phyloP scores from a whole-genome alignment of 2,888 invertebrate genomes.

The Xylophagus ater region DNA sequence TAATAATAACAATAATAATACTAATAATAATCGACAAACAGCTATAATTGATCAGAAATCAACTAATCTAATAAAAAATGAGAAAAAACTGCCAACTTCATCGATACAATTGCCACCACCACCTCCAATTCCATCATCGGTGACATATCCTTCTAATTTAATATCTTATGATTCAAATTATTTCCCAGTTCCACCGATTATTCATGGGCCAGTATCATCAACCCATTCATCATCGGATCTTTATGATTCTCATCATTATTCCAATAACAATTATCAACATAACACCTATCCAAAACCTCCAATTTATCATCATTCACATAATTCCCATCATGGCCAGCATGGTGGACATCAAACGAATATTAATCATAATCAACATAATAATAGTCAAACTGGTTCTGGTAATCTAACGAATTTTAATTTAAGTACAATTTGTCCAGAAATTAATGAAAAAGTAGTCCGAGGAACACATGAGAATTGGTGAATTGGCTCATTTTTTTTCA shows the following conservation, averaged over 20 bases:
- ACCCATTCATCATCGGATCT: too few species aligned
- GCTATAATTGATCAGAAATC: too few species aligned
- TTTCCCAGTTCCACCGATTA: background rate
- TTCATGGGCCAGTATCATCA: too few species aligned
- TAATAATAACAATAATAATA: too few species aligned
- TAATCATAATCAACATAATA: background rate
- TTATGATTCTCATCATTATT: slow-evolving; percentile 1
- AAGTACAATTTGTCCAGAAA: slow-evolving; percentile 75
- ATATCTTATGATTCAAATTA: slow-evolving; percentile 1
- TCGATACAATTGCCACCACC: too few species aligned
- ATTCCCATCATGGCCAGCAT: background rate
- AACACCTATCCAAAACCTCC: background rate
- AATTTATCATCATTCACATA: background rate
- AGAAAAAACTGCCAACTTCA: too few species aligned
- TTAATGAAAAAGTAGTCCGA: slow-evolving; percentile 55
- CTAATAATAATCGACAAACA: too few species aligned
- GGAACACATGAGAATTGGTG: too few species aligned
- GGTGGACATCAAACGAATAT: slow-evolving; percentile 1
- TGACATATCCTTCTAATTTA: background rate
- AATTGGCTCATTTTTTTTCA: too few species aligned
- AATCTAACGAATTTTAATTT: slow-evolving; percentile 65
- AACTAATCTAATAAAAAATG: too few species aligned
- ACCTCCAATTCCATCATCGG: background rate
- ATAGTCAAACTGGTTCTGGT: background rate
- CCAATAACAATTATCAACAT: slow-evolving; percentile 1